Evolutionary conservation across 2,888 invertebrate genomes (phyloP).

Genomic region (Heliconius hortense): DNA sequence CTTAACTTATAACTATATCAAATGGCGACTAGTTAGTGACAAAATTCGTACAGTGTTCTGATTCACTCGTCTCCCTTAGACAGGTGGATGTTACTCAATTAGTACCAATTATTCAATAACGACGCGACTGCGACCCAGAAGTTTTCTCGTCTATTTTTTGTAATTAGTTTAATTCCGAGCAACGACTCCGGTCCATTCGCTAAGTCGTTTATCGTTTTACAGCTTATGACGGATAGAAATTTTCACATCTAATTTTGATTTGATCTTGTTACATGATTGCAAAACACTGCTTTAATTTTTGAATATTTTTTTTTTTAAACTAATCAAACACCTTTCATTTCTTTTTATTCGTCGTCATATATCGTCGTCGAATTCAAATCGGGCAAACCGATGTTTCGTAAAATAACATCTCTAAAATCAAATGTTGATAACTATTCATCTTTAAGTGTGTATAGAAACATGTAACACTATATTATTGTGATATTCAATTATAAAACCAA

Average conservation of each 20-base stretch:
- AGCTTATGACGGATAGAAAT: slow-evolving; percentile 3
- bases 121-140: slow-evolving; percentile 64
- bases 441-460: too few relatives aligned
- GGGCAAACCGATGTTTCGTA: too few relatives aligned
- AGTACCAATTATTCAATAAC: slow-evolving; percentile 73
- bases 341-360: too few relatives aligned
- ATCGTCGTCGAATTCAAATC: too few relatives aligned
- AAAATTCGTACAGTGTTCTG: background rate
- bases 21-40: slow-evolving; percentile 2
- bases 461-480: too few relatives aligned
- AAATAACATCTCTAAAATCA: too few relatives aligned
- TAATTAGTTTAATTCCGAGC: slow-evolving; percentile 71
- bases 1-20: background rate
- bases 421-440: too few relatives aligned
- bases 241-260: slow-evolving; percentile 10
- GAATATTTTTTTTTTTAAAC: too few relatives aligned
- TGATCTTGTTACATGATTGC: background rate
- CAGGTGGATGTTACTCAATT: slow-evolving; percentile 73
- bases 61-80: slow-evolving; percentile 47
- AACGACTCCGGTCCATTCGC: slow-evolving; percentile 52
- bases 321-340: too few relatives aligned
- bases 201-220: slow-evolving; percentile 16
- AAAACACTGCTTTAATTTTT: background rate
- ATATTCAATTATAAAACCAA: too few relatives aligned
- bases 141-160: slow-evolving; percentile 68